phyloP scores from a whole-genome alignment of 2,113 vertebrate species.

The Empidonax alnorum region DNA sequence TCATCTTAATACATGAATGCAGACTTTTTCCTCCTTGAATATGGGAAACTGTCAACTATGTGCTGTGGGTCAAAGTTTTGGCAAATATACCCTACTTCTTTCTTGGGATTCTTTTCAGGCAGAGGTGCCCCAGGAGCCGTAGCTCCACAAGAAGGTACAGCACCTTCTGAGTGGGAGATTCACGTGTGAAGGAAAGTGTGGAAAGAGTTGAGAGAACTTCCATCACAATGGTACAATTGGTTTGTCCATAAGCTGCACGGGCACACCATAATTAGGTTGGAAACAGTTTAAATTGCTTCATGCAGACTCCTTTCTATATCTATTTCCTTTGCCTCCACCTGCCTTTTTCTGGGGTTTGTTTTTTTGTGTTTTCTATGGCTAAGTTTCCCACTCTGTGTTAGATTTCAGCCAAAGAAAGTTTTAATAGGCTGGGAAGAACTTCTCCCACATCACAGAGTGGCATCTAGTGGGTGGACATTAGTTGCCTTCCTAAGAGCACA shows the following conservation, averaged over 20 bases:
- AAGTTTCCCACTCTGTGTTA: constrained; percentile 14
- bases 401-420: constrained; percentile 17
- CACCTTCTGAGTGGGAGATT: neutral
- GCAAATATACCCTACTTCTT: neutral
- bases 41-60: neutral
- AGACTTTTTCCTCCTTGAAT: neutral
- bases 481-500: neutral
- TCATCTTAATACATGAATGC: neutral
- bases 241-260: neutral
- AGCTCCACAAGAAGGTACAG: neutral
- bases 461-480: neutral
- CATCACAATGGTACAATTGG: neutral
- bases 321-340: constrained; percentile 39
- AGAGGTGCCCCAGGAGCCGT: neutral
- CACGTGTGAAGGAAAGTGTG: neutral
- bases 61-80: neutral
- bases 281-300: constrained; percentile 12
- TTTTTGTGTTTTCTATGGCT: constrained; percentile 38
- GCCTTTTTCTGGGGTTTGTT: constrained; percentile 20
- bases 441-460: constrained; percentile 29
- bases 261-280: neutral
- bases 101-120: neutral
- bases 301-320: constrained; percentile 6
- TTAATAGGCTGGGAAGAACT: neutral
- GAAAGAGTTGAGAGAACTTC: neutral